phyloP scores from a whole-genome alignment of 2,888 invertebrate genomes.

The Hypselothyrea guttata region DNA sequence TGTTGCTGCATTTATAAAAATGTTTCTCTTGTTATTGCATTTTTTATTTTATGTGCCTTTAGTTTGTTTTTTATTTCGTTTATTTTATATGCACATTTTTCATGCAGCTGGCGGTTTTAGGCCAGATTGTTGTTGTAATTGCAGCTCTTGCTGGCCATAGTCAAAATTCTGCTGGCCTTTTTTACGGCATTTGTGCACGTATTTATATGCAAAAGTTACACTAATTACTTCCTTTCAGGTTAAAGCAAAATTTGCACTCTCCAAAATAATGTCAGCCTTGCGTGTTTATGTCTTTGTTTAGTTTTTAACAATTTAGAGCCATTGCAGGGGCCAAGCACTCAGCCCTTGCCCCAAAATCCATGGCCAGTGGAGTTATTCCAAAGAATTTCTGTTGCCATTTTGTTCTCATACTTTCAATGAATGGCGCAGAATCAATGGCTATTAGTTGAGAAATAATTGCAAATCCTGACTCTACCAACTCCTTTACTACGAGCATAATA shows the following conservation, averaged over 20 bases:
- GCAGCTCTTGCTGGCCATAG: slow-evolving; percentile 19
- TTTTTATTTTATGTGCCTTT: slow-evolving; percentile 57
- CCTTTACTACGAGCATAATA: too few species aligned
- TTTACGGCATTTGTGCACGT: slow-evolving; percentile 51
- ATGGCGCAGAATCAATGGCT: too few species aligned
- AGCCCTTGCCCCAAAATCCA: too few species aligned
- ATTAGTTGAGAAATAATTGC: too few species aligned
- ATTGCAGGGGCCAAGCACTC: slow-evolving; percentile 10
- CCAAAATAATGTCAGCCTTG: slow-evolving; percentile 80
- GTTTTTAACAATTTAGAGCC: slow-evolving; percentile 46
- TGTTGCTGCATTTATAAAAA: slow-evolving; percentile 60
- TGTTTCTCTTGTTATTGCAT: slow-evolving; percentile 67
- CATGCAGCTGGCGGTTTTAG: slow-evolving; percentile 1
- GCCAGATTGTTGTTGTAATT: slow-evolving; percentile 22
- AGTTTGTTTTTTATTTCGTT: slow-evolving; percentile 19
- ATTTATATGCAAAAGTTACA: slow-evolving; percentile 69
- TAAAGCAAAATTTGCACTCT: slow-evolving; percentile 81
- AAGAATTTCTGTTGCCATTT: too few species aligned
- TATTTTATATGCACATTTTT: slow-evolving; percentile 3
- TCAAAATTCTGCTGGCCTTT: slow-evolving; percentile 16
- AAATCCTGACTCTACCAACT: not conserved
- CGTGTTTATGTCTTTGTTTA: slow-evolving; percentile 81
- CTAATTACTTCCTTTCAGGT: slow-evolving; percentile 80
- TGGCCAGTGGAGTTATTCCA: too few species aligned
- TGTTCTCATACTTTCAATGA: too few species aligned